A percentile compares a stretch with the other conserved stretches of the same genome.
These are phyloP conservation scores for Psittacula echo DNA, from an alignment of 2,797 vertebrate genomes.

Conservation along the genomic window DNA sequence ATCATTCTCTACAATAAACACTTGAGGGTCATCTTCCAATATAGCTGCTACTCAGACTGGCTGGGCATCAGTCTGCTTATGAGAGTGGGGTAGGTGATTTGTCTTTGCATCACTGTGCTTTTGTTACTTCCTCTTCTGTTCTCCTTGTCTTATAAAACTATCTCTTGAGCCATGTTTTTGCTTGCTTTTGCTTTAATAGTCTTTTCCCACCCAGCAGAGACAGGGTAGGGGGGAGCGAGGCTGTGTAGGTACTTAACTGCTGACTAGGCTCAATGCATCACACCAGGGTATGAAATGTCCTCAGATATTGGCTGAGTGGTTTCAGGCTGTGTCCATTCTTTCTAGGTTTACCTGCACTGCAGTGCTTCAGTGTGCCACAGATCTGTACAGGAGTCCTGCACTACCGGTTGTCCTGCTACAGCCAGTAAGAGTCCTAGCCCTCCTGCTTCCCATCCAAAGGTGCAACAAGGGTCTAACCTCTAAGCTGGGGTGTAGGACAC, in stretches of 20 bases:
- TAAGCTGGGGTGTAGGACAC: neutral
- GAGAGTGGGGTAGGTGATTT: neutral
- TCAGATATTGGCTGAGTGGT: neutral
- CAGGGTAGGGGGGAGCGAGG: neutral
- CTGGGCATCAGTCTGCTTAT: neutral
- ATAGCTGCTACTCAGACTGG: neutral
- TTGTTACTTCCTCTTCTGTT: neutral
- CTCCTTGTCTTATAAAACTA: neutral
- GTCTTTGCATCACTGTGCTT: neutral
- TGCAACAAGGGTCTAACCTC: neutral
- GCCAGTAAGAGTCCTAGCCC: conserved; percentile 39
- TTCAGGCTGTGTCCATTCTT: neutral
- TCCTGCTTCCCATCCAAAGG: neutral
- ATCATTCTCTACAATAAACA: neutral
- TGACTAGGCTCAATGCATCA: neutral
- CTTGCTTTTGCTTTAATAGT: neutral
- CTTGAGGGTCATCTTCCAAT: neutral
- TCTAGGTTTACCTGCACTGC: conserved; percentile 75
- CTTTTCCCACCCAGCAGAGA: neutral
- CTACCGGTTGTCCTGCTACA: neutral
- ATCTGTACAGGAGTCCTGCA: conserved; percentile 14
- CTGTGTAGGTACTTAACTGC: neutral
- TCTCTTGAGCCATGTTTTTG: neutral
- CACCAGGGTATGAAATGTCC: rapidly evolving
- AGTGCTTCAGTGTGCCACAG: conserved; percentile 60